Conservation (phyloP, 2,888 invertebrate species). For the Sericinus montela region DNA sequence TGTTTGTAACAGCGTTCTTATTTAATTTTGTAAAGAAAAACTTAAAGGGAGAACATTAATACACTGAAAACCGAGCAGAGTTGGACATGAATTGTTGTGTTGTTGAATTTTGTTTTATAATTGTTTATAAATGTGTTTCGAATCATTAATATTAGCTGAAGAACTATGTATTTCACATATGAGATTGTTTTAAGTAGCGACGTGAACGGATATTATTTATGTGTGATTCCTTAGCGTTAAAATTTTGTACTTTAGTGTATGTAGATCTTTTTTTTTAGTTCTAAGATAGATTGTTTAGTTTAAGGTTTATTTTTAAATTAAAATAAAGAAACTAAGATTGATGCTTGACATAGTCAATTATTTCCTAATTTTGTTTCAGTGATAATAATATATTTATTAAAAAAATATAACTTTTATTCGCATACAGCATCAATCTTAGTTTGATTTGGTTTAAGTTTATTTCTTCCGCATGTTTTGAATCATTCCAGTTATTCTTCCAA, state of each 20-base stretch:
- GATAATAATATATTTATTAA: constrained; percentile 27
- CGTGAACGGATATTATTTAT: constrained; percentile 72
- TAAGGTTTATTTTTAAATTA: constrained; percentile 28
- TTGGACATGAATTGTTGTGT: constrained; percentile 54
- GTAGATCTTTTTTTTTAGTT: constrained; percentile 39
- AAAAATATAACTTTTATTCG: constrained; percentile 25
- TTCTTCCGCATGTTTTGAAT: constrained; percentile 47
- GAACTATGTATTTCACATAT: constrained; percentile 47
- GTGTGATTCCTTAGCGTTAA: constrained; percentile 71
- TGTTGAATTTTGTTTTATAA: constrained; percentile 64
- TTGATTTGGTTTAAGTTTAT: constrained; percentile 21
- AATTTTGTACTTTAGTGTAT: constrained; percentile 57
- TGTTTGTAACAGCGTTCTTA: background rate
- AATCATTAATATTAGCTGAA: constrained; percentile 47
- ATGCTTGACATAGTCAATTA: constrained; percentile 27
- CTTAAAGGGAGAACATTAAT: background rate
- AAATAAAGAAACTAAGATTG: constrained; percentile 33
- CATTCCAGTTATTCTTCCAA: constrained; percentile 72
- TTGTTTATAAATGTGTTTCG: constrained; percentile 62
- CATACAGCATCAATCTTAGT: constrained; percentile 50
- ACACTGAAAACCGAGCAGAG: constrained; percentile 7
- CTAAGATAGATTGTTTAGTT: constrained; percentile 27
- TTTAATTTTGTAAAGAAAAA: background rate
- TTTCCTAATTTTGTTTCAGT: constrained; percentile 26
- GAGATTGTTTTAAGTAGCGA: constrained; percentile 66